A percentile compares a stretch with the other conserved stretches of the same genome.
Evolutionary conservation across 2,888 invertebrate genomes (phyloP).

Genomic region (Pseudococcus longispinus): DNA sequence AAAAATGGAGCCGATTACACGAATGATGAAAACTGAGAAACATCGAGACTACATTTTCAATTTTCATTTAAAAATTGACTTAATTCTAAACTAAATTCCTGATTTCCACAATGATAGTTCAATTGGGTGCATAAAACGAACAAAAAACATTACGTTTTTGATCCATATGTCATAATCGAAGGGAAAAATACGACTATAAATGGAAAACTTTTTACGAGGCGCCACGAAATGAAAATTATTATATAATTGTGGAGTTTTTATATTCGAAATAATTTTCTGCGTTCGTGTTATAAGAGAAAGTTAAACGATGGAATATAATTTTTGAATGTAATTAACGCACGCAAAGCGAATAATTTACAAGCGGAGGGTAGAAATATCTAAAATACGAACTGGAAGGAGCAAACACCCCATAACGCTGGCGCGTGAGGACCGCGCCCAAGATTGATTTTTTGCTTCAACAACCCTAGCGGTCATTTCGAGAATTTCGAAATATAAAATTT

Average conservation of each 20-base stretch:
- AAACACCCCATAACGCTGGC: slow-evolving; percentile 57
- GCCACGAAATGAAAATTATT: slow-evolving; percentile 11
- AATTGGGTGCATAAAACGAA: not conserved
- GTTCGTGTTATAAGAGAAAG: slow-evolving; percentile 36
- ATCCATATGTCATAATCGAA: not conserved
- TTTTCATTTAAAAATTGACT: not conserved
- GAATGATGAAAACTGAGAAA: not conserved
- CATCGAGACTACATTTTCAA: not conserved
- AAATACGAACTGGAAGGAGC: slow-evolving; percentile 55
- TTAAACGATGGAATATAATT: slow-evolving; percentile 41
- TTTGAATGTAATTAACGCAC: slow-evolving; percentile 53
- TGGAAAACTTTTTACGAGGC: slow-evolving; percentile 19
- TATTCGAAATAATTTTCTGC: slow-evolving; percentile 22
- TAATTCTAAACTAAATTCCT: not conserved
- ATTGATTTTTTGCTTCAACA: slow-evolving; percentile 56
- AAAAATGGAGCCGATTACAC: not conserved
- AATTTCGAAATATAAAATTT: slow-evolving; percentile 35
- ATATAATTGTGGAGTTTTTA: slow-evolving; percentile 12
- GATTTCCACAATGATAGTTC: too few relatives aligned
- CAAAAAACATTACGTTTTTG: not conserved
- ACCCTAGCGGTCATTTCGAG: slow-evolving; percentile 54
- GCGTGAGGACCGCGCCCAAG: slow-evolving; percentile 57
- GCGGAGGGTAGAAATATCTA: slow-evolving; percentile 52
- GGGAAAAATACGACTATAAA: not conserved
- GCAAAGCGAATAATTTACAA: slow-evolving; percentile 40